Evolutionary conservation across 1,140 invertebrate genomes (phyloP), one percentile per base, ranked within the genome.

Genomic region (Sycophaga agraensis): DNA sequence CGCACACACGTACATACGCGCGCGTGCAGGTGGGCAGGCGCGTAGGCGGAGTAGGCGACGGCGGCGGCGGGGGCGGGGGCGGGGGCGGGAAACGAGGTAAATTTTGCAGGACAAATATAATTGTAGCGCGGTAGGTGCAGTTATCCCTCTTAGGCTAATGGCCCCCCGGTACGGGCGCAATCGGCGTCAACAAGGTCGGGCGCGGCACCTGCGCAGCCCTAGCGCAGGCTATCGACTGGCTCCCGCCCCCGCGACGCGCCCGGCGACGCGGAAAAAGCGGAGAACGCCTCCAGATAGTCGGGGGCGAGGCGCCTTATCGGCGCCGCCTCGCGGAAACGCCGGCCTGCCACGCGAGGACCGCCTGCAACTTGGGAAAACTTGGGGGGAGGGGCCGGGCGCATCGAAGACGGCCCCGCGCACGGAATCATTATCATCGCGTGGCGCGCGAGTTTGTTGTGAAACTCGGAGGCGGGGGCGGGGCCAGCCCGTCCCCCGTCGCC

Each of bases 371-470:
- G 45, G 51, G 51, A 64, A 64, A 64, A 58, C 62, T 64, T 21
- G 17, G 31, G 48, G 6, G 6, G 12, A 21, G 21, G 3, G 14
- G 11, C 17, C 31, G 48, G 31, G 1, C 9, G 48, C 43, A 45
- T 53, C 45, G 53, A 49, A 63, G 53, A 63, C 60, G 43, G 37
- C 21, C 28, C 28, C 28, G 28, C 28, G 28, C 28, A 64, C 62
- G 62, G 43, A 64, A 64, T 64, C 62, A 64, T 64, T 63, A 63
- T 63, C 62, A 64, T 59, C 56, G 56, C 40, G 55, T 59, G 49
- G 43, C 59, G 59, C 51, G 62, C 31, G 56, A 64, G 56, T 59
- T 64, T 64, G 62, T 64, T 64, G 59, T 66, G 49, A 60, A 59
- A 53, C 55, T 59, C 48, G 26, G 22, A 43, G 6, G 37, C 39